Evolutionary conservation across 2,113 vertebrate species (phyloP).

Genomic region (Urocolius indicus): DNA sequence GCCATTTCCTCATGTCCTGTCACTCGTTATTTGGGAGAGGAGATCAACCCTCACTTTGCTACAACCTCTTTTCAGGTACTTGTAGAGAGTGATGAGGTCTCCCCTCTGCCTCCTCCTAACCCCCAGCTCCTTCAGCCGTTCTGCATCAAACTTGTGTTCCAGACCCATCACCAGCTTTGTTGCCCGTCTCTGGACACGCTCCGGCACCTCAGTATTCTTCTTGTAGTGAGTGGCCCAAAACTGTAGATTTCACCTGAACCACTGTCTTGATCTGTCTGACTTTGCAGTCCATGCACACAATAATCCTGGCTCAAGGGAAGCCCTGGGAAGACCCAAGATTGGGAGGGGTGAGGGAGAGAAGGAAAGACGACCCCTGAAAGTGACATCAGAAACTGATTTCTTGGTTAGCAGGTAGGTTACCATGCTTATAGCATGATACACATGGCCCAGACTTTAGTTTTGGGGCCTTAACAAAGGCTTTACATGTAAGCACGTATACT

Average conservation of each 20-base stretch:
- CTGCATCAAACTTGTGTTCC: no score
- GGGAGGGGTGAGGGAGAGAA: neutral
- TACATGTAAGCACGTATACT: neutral
- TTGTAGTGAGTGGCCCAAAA: no score
- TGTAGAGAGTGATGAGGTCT: no score
- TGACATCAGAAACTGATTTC: neutral
- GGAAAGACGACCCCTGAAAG: neutral
- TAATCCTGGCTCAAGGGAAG: neutral
- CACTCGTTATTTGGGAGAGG: no score
- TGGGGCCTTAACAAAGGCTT: neutral
- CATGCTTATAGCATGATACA: neutral
- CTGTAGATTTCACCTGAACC: neutral
- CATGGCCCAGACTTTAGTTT: accelerated
- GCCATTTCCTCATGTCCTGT: no score
- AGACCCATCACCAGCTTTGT: no score
- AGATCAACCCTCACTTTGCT: no score
- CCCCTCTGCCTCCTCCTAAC: no score
- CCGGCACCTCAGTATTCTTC: no score
- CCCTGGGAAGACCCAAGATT: neutral
- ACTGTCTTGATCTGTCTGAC: neutral
- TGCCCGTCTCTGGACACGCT: no score
- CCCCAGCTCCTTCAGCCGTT: no score
- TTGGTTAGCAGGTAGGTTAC: neutral
- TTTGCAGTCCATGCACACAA: neutral
- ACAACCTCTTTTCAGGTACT: no score